Evolutionary conservation across 2,797 vertebrate genomes (phyloP).

Genomic region (Oryzias dopingdopingensis): DNA sequence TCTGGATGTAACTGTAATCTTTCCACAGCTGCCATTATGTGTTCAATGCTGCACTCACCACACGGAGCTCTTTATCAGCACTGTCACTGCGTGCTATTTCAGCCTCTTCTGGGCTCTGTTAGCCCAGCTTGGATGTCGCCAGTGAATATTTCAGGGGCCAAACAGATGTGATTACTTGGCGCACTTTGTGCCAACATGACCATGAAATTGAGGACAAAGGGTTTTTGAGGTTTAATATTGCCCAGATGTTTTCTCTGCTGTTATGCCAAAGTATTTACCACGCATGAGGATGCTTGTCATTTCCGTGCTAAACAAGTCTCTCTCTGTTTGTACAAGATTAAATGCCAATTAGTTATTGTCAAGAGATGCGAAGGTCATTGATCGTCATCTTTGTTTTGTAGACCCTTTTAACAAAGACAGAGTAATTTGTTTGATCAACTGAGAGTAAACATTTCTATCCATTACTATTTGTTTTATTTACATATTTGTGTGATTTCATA

Average conservation of each 20-base stretch:
- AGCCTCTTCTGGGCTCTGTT: conserved; percentile 29
- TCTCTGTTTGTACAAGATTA: too few species aligned
- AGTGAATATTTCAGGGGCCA: conserved; percentile 47
- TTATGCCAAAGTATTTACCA: conserved; percentile 25
- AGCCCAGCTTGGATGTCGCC: conserved; percentile 41
- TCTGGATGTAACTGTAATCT: conserved; percentile 24
- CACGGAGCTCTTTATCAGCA: conserved; percentile 36
- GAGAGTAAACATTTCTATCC: conserved; percentile 31
- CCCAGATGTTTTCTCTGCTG: conserved; percentile 61
- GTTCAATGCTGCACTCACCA: conserved; percentile 36
- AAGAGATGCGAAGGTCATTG: too few species aligned
- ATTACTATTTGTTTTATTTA: conserved; percentile 30
- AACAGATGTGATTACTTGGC: conserved; percentile 50
- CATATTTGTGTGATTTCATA: conserved; percentile 23
- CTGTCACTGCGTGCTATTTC: conserved; percentile 41
- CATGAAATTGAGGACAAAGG: conserved; percentile 54
- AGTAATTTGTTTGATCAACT: conserved; percentile 19
- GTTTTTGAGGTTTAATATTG: conserved; percentile 56
- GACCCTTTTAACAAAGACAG: neutral
- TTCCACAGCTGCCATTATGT: conserved; percentile 31
- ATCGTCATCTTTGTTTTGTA: too few species aligned
- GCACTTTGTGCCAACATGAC: conserved; percentile 53
- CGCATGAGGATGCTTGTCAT: too few species aligned
- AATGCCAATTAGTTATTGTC: too few species aligned
- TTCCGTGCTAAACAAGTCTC: too few species aligned